phyloP scores from a whole-genome alignment of 2,797 vertebrate species.

The Acanthiza pusilla region DNA sequence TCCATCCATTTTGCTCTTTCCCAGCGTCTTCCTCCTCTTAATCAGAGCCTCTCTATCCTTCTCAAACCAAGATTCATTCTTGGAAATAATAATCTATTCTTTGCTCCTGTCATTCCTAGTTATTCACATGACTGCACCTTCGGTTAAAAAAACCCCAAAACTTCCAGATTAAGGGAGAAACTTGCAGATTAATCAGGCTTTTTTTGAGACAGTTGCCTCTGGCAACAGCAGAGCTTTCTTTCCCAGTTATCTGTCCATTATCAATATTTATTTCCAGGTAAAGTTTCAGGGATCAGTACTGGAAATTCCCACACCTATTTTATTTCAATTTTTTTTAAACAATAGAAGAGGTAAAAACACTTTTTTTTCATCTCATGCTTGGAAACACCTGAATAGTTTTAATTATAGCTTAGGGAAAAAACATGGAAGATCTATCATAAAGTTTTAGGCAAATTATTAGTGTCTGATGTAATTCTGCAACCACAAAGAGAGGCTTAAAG shows the following conservation, averaged over 20 bases:
- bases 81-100: not conserved
- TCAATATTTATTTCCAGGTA: not conserved
- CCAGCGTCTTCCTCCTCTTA: not conserved
- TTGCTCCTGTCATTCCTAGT: not conserved
- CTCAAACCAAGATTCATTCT: not conserved
- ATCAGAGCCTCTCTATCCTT: not conserved
- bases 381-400: conserved; percentile 21
- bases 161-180: not conserved
- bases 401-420: conserved; percentile 30
- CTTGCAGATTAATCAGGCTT: not conserved
- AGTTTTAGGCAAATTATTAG: conserved; percentile 7
- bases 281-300: not conserved
- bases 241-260: not conserved
- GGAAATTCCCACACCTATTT: not conserved
- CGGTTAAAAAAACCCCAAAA: not conserved
- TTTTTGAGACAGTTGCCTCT: not conserved
- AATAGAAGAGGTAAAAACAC: not conserved
- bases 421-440: not conserved
- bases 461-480: not conserved
- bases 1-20: not conserved
- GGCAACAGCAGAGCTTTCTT: not conserved
- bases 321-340: not conserved
- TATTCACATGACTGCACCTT: not conserved
- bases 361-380: conserved; percentile 7
- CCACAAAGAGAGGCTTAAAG: not conserved